Evolutionary conservation across 2,888 invertebrate species (phyloP), one percentile per base, ranked within the genome.

Genomic region (Lucinisca nassula): DNA sequence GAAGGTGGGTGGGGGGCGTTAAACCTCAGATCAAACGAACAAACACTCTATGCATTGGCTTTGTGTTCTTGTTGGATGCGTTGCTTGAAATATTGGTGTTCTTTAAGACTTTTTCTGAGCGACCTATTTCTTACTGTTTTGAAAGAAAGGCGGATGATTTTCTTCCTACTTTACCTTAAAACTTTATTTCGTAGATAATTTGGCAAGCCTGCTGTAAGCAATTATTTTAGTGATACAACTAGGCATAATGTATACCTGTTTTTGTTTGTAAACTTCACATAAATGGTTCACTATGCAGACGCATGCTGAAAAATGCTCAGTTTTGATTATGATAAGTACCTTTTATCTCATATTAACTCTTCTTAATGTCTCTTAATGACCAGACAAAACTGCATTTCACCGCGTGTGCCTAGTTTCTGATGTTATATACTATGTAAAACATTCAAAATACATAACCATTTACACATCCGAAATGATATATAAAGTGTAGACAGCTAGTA

Each of bases 381-480:
- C 30, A 17, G 32, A 17, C 10, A 32, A 67, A 35, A 14, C 3
- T 67, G 67, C 35, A 67, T 67, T 35, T 67, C 67, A 67, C 67
- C 35, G 10, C 67, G 35, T 21, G 61, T 10, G 12, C 32, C 67
- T 67, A 12, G 67, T 67, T 67, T 12, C 17, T 35, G 4, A 61
- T 67, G 67, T 67, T 67, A 67, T 35, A 67, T 32, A 35, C 30
- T 17, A 67, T 35, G 32, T 67, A 6, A 35, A 35, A 67, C 67
- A 67, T 67, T 67, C 67, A 67, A 67, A 67, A 67, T 30, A 35
- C 67, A 67, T 67, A 67, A 67, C 67, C 35, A 67, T 67, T 67
- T 32, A 35, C 67, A 30, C 27, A 61, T 61, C 30, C 17, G 6
- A 30, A 61, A 24, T 61, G 61, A 61, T 61, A 21, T 67, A 67